Conservation (phyloP, 2,797 vertebrate genomes). For the Diglossa cyanea region DNA sequence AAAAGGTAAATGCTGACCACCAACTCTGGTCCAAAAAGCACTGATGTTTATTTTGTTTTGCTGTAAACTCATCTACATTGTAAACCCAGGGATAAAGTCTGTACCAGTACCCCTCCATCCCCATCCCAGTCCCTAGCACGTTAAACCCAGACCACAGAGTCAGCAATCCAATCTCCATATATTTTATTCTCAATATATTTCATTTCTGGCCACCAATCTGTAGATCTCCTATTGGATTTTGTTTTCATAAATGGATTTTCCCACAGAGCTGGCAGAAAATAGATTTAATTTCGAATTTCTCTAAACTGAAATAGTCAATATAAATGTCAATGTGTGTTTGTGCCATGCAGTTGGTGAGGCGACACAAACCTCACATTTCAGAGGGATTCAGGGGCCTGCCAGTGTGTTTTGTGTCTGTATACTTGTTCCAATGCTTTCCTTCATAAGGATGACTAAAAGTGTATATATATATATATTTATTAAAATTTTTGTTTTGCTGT, state of each 20-base stretch:
- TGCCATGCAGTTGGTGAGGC: rapidly evolving
- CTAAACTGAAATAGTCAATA: conserved; percentile 70
- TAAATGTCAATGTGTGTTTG: conserved; percentile 53
- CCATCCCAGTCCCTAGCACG: neutral
- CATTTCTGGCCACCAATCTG: conserved; percentile 71
- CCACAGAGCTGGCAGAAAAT: conserved; percentile 64
- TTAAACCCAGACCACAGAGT: neutral
- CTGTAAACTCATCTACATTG: neutral
- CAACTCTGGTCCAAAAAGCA: neutral
- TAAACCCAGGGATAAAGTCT: neutral
- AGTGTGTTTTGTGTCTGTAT: neutral
- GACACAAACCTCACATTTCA: neutral
- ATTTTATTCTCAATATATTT: conserved; percentile 72
- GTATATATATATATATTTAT: too few relatives aligned
- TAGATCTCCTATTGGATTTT: conserved; percentile 73
- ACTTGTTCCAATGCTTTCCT: neutral
- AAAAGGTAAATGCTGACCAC: neutral
- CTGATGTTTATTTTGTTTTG: neutral
- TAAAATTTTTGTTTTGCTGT: neutral
- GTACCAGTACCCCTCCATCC: neutral
- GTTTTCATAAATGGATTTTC: conserved; percentile 72
- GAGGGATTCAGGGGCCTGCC: neutral
- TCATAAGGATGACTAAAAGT: neutral
- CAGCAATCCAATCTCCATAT: conserved; percentile 70
- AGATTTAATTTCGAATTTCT: conserved; percentile 74